phyloP scores from a whole-genome alignment of 2,113 vertebrate species.

The Tympanuchus pallidicinctus region DNA sequence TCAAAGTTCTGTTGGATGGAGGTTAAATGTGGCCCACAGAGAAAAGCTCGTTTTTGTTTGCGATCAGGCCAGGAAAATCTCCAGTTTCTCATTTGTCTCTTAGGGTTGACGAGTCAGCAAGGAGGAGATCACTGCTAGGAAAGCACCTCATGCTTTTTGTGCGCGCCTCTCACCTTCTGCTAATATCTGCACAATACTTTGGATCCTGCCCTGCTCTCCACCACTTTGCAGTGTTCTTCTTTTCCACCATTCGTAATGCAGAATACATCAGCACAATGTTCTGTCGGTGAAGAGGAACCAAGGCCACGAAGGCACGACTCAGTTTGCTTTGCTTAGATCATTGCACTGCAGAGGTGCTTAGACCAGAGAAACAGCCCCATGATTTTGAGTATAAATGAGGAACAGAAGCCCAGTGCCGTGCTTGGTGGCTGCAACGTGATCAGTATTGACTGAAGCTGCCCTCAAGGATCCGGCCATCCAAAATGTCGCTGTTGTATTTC shows the following conservation, averaged over 20 bases:
- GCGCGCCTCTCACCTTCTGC: background rate
- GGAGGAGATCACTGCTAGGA: background rate
- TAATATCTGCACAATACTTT: background rate
- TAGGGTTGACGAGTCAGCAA: too few relatives aligned
- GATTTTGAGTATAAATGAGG: background rate
- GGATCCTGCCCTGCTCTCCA: background rate
- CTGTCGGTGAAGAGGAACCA: background rate
- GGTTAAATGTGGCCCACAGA: too few relatives aligned
- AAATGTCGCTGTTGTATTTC: background rate
- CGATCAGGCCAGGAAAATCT: too few relatives aligned
- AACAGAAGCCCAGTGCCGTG: background rate
- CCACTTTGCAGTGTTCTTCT: background rate
- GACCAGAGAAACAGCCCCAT: background rate
- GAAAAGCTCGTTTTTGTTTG: too few relatives aligned
- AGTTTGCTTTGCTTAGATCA: background rate
- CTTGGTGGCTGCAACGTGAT: fast-evolving
- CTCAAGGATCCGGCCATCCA: background rate
- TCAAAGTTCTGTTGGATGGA: too few relatives aligned
- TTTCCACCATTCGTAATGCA: background rate
- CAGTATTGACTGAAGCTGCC: background rate
- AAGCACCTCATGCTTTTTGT: background rate
- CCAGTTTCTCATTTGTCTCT: too few relatives aligned
- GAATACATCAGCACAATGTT: background rate
- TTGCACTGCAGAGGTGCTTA: background rate
- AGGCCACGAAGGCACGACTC: background rate